phyloP scores from a whole-genome alignment of 2,888 invertebrate genomes.

The Bursaphelenchus okinawaensis region DNA sequence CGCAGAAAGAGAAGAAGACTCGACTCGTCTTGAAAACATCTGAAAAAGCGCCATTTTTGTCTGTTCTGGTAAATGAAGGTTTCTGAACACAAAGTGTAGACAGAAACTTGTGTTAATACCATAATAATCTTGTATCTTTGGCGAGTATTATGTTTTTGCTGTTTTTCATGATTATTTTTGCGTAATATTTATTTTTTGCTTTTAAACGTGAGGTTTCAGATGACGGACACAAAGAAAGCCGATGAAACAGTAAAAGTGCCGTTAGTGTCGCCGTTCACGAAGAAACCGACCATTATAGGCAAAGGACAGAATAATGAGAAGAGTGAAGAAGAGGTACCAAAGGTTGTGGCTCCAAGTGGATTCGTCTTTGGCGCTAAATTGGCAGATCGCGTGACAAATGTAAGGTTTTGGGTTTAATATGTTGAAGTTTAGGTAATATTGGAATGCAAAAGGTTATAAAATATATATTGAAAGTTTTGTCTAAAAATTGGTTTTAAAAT shows the following conservation, averaged over 20 bases:
- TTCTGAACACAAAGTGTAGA: no score
- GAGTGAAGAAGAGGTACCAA: background rate
- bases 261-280: background rate
- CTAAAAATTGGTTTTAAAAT: no score
- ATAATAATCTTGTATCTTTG: no score
- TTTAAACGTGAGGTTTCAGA: background rate
- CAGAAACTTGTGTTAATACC: no score
- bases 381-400: conserved; percentile 23
- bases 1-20: background rate
- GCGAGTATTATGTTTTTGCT: no score
- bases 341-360: conserved; percentile 12
- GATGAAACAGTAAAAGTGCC: background rate
- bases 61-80: no score
- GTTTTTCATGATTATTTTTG: no score
- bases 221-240: background rate
- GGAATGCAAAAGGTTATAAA: no score
- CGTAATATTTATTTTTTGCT: background rate
- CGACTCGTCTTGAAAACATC: background rate
- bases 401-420: conserved; percentile 2
- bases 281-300: background rate
- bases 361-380: conserved; percentile 27
- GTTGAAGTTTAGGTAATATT: background rate
- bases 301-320: background rate
- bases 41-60: background rate
- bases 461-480: no score